Evolutionary conservation across 1,140 invertebrate species (phyloP).

Genomic region (Drosophila subpulchrella): DNA sequence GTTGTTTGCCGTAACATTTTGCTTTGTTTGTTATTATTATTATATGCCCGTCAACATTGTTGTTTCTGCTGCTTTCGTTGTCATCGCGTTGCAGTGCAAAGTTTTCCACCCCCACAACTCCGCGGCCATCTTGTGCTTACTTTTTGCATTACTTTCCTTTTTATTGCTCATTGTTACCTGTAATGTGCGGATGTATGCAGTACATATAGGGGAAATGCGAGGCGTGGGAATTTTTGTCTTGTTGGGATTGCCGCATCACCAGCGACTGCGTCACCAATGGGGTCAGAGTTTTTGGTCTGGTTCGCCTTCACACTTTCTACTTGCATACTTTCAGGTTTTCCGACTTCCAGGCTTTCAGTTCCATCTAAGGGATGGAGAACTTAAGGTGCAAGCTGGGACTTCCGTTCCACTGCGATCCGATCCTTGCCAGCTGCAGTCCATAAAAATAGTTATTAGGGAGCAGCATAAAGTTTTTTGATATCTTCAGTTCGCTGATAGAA

Average conservation of each 20-base stretch:
- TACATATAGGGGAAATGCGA: constrained; percentile 2
- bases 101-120: constrained; percentile 30
- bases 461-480: constrained; percentile 6
- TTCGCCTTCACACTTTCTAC: neutral
- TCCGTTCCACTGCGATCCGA: neutral
- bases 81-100: constrained; percentile 50
- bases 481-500: constrained; percentile 3
- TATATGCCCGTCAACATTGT: constrained; percentile 56
- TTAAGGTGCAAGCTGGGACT: constrained; percentile 4
- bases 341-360: constrained; percentile 20
- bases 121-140: constrained; percentile 23
- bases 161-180: constrained; percentile 53
- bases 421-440: constrained; percentile 8
- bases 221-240: constrained; percentile 15
- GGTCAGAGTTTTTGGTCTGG: constrained; percentile 25
- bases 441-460: constrained; percentile 10
- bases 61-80: constrained; percentile 50
- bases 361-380: neutral
- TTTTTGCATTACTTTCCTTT: constrained; percentile 50
- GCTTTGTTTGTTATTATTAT: constrained; percentile 56
- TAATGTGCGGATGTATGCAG: neutral
- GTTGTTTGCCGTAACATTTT: constrained; percentile 62
- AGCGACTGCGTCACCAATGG: constrained; percentile 24
- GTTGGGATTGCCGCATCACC: constrained; percentile 27
- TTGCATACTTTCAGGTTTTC: constrained; percentile 11